phyloP scores from a whole-genome alignment of 2,113 vertebrate genomes.

The Falcunculus frontatus region DNA sequence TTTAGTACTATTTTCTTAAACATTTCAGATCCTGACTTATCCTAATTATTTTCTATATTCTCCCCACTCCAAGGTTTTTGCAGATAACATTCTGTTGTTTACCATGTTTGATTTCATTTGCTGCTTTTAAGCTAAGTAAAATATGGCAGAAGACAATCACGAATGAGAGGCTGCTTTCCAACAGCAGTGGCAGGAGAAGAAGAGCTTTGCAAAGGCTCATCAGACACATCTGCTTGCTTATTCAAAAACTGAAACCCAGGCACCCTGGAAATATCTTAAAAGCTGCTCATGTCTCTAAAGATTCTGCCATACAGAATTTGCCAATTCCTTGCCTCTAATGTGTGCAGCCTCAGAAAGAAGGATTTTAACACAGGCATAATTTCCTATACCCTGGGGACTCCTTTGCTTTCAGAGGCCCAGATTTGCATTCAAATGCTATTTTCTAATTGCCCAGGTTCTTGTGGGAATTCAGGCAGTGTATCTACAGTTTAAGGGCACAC shows the following conservation, averaged over 20 bases:
- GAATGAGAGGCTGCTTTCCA: background rate
- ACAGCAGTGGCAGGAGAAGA: background rate
- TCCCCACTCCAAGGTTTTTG: background rate
- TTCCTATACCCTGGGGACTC: background rate
- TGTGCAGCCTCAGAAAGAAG: background rate
- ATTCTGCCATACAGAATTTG: background rate
- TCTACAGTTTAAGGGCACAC: background rate
- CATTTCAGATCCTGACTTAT: background rate
- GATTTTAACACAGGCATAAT: background rate
- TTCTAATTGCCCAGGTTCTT: background rate
- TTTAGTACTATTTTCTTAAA: background rate
- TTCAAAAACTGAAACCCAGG: background rate
- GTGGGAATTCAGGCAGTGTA: background rate
- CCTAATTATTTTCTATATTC: background rate
- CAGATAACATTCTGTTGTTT: background rate
- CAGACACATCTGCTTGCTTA: constrained; percentile 12
- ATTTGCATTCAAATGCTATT: background rate
- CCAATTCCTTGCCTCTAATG: background rate
- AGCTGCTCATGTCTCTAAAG: background rate
- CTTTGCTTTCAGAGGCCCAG: background rate
- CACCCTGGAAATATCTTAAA: background rate
- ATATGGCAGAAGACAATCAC: background rate
- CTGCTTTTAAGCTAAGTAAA: background rate
- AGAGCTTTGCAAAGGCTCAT: background rate
- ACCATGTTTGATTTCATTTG: background rate